Percentiles rank a stretch among this genome's conserved stretches.
These are phyloP conservation scores for Ailurus styani DNA, from an alignment of 2,113 vertebrate species.

Conservation along the genomic window DNA sequence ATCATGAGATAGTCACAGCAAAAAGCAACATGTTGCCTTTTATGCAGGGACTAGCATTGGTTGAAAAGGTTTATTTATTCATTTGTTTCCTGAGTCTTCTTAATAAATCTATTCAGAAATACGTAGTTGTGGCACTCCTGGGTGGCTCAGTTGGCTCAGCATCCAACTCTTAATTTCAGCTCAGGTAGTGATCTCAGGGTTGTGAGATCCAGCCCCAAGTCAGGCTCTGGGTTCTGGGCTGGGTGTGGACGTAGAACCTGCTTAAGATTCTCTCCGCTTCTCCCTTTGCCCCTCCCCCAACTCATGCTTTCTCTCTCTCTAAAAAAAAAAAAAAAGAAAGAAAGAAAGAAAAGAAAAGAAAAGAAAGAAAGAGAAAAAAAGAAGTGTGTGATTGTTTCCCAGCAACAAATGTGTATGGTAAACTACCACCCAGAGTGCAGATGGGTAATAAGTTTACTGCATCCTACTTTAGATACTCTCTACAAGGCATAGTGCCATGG, in stretches of 20 bases:
- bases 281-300: not conserved
- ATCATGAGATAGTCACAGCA: conserved; percentile 16
- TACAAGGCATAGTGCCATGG: conserved; percentile 16
- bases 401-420: conserved; percentile 57
- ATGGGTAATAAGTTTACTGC: conserved; percentile 62
- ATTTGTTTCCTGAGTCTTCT: not conserved
- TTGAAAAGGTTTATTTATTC: not conserved
- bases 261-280: not conserved
- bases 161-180: not conserved
- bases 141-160: not conserved
- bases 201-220: not conserved
- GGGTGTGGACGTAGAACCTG: not conserved
- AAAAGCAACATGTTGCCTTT: conserved; percentile 40
- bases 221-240: not conserved
- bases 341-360: too few species aligned
- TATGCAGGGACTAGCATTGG: not conserved
- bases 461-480: conserved; percentile 32
- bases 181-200: not conserved
- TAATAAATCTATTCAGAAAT: conserved; percentile 55
- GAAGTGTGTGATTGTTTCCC: not conserved
- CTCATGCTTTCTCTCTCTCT: not conserved
- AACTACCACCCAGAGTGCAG: conserved; percentile 12
- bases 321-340: not conserved
- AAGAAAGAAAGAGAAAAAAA: too few species aligned
- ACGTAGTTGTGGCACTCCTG: not conserved